Conservation (phyloP, 2,797 vertebrate species). For the Melanotaenia trifasciata region DNA sequence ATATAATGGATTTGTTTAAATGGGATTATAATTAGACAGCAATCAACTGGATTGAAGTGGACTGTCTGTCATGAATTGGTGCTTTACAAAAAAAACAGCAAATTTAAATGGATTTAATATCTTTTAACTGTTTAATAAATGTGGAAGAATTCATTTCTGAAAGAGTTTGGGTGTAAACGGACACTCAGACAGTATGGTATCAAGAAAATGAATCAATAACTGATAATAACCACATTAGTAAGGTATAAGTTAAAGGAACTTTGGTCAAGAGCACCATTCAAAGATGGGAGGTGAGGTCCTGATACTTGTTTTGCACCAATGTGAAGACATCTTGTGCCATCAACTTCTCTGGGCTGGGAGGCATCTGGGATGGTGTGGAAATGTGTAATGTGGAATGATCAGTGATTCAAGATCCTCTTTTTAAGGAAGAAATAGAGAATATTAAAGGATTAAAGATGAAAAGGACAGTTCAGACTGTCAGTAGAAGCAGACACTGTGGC, state of each 20-base stretch:
- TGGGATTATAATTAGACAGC: no score
- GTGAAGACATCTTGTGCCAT: no score
- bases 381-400: neutral
- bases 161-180: no score
- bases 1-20: no score
- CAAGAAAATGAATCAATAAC: neutral
- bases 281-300: no score
- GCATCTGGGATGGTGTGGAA: neutral
- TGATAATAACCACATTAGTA: neutral
- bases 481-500: neutral
- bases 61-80: no score
- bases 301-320: no score
- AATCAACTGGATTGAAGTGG: no score
- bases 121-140: neutral
- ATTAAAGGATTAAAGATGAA: neutral
- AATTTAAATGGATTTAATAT: neutral
- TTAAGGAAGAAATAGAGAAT: neutral
- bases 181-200: neutral
- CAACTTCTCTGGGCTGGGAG: neutral
- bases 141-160: neutral
- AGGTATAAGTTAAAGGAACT: no score
- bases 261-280: no score
- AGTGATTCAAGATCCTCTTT: neutral
- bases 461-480: neutral
- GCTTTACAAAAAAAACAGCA: no score